These are phyloP conservation scores for Flexamia atlantica DNA, from an alignment of 2,888 invertebrate genomes.

Conservation along the genomic window DNA sequence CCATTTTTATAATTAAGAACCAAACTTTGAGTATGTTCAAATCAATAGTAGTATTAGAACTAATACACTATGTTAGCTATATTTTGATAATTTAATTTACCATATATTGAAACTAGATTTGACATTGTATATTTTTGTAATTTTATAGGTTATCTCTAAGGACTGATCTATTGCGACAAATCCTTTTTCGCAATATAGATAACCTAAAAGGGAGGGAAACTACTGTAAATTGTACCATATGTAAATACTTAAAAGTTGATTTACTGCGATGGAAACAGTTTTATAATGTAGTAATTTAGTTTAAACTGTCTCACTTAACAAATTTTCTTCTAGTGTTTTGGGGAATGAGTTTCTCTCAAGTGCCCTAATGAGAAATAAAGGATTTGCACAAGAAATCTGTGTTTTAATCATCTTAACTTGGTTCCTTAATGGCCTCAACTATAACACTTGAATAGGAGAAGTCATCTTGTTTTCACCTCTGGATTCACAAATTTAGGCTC, in stretches of 20 bases:
- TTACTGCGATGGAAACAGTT: not conserved
- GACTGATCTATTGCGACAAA: constrained; percentile 39
- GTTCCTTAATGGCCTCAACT: not conserved
- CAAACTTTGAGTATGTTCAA: constrained; percentile 1
- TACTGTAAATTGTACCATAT: constrained; percentile 43
- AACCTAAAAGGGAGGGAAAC: constrained; percentile 23
- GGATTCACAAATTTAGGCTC: too few relatives aligned
- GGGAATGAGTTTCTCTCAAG: constrained; percentile 46
- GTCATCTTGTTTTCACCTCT: too few relatives aligned
- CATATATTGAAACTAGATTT: constrained; percentile 54
- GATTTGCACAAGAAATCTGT: constrained; percentile 38
- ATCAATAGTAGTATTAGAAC: constrained; percentile 34
- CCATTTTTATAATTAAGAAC: constrained; percentile 16
- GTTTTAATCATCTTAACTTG: not conserved
- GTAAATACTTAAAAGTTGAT: constrained; percentile 35
- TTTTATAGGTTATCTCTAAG: constrained; percentile 55
- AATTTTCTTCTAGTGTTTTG: constrained; percentile 40
- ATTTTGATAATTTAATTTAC: constrained; percentile 57
- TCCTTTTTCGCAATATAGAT: constrained; percentile 44
- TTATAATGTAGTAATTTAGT: constrained; percentile 48
- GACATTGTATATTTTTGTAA: constrained; percentile 55
- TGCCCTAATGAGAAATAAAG: constrained; percentile 46
- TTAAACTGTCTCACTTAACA: constrained; percentile 13
- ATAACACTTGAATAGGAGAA: not conserved
- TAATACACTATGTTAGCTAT: constrained; percentile 44